Evolutionary conservation across 2,113 vertebrate species (phyloP).

Genomic region (Gadus macrocephalus): DNA sequence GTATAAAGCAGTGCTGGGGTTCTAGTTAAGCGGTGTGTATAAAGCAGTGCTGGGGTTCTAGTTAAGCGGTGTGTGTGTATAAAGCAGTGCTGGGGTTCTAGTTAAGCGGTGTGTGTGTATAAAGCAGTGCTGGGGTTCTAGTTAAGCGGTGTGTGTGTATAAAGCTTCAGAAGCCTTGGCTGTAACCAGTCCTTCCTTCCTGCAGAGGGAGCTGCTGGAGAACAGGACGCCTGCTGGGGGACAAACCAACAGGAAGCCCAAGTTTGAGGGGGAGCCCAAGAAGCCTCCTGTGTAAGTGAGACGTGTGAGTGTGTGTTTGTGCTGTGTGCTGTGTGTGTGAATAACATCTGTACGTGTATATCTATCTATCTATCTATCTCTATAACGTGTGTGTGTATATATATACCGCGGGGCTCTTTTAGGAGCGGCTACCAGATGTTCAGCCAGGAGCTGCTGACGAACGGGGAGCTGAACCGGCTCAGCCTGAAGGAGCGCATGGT

Average conservation of each 20-base stretch:
- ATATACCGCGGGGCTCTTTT: background rate
- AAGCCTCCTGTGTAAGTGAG: slow-evolving; percentile 71
- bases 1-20: no score
- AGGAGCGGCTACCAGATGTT: slow-evolving; percentile 84
- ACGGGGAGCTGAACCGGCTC: slow-evolving; percentile 78
- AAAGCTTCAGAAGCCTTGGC: background rate
- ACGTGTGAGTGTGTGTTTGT: background rate
- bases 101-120: no score
- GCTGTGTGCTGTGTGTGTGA: no score
- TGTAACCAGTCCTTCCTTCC: background rate
- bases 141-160: no score
- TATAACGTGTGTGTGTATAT: no score
- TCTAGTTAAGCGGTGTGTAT: no score
- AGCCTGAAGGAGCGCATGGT: slow-evolving; percentile 81
- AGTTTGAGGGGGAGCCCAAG: slow-evolving; percentile 79
- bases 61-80: no score
- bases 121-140: no score
- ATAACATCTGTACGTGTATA: no score
- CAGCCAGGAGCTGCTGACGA: slow-evolving; percentile 80
- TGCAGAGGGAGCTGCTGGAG: slow-evolving; percentile 75
- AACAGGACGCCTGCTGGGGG: slow-evolving; percentile 47
- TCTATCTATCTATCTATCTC: no score
- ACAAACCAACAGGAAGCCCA: slow-evolving; percentile 68
- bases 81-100: no score
- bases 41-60: no score